These are phyloP conservation scores for Dendrolimus punctatus DNA, from an alignment of 1,140 invertebrate species.

Conservation along the genomic window DNA sequence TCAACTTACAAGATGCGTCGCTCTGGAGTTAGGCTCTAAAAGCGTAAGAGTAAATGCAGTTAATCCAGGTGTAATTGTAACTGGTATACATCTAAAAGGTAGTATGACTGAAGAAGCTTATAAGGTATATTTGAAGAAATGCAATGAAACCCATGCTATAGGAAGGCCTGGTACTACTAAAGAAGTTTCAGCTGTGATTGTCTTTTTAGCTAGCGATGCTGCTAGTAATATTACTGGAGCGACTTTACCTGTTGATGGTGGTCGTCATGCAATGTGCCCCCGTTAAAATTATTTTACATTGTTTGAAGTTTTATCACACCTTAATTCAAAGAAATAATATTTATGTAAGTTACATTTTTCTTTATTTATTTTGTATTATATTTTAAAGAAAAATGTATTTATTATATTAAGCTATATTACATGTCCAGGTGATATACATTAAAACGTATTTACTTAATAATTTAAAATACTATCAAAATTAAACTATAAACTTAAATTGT, in stretches of 20 bases:
- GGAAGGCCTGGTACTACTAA: slow-evolving; percentile 79
- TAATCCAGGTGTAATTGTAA: slow-evolving; percentile 83
- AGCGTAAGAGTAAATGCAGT: slow-evolving; percentile 85
- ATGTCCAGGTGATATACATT: too few relatives aligned
- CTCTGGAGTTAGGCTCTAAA: slow-evolving; percentile 80
- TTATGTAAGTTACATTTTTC: neutral
- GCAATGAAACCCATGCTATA: slow-evolving; percentile 83
- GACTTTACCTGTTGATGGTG: slow-evolving; percentile 85
- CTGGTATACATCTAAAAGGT: slow-evolving; percentile 80
- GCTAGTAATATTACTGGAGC: slow-evolving; percentile 86
- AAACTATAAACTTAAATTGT: too few relatives aligned
- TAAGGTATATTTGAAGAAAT: slow-evolving; percentile 79
- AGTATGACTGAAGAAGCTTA: slow-evolving; percentile 81
- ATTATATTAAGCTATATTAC: too few relatives aligned
- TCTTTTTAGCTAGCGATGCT: slow-evolving; percentile 83
- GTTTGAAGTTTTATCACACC: neutral
- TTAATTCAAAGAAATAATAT: neutral
- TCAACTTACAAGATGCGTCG: slow-evolving; percentile 83
- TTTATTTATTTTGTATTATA: too few relatives aligned
- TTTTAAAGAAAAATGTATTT: too few relatives aligned
- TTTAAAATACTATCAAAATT: too few relatives aligned
- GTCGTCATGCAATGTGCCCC: slow-evolving; percentile 29
- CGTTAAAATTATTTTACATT: slow-evolving; percentile 6
- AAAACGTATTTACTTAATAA: too few relatives aligned
- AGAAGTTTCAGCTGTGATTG: slow-evolving; percentile 84